Percentiles rank a stretch among this genome's conserved stretches.
Evolutionary conservation across 2,113 vertebrate genomes (phyloP).

Genomic region (Cricetomys ansorgei): DNA sequence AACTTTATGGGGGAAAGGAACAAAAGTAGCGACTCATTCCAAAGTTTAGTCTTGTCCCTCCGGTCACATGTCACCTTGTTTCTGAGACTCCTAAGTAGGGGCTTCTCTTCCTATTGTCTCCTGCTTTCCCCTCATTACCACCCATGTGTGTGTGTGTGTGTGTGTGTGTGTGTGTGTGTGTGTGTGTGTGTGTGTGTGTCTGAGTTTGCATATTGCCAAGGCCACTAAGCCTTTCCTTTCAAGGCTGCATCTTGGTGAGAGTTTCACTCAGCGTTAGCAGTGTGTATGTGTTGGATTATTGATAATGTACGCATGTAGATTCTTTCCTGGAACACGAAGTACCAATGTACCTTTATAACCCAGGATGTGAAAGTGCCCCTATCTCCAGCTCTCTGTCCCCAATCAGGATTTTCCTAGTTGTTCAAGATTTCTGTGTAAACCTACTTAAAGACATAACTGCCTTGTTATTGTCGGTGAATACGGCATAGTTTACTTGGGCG

Average conservation of each 20-base stretch:
- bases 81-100: neutral
- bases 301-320: neutral
- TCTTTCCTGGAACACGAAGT: neutral
- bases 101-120: neutral
- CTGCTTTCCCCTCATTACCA: neutral
- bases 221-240: neutral
- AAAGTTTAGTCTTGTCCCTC: neutral
- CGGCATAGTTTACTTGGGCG: neutral
- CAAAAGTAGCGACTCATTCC: neutral
- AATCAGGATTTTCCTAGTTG: slow-evolving; percentile 19
- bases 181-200: no score
- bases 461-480: slow-evolving; percentile 15
- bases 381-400: neutral
- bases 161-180: no score
- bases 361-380: neutral
- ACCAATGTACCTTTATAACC: neutral
- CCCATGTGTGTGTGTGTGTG: no score
- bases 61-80: neutral
- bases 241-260: neutral
- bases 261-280: neutral
- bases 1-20: neutral
- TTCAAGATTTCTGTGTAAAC: neutral
- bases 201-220: neutral
- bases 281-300: neutral
- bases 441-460: neutral